phyloP scores from a whole-genome alignment of 2,888 invertebrate species.

The Drosophila anomalata region DNA sequence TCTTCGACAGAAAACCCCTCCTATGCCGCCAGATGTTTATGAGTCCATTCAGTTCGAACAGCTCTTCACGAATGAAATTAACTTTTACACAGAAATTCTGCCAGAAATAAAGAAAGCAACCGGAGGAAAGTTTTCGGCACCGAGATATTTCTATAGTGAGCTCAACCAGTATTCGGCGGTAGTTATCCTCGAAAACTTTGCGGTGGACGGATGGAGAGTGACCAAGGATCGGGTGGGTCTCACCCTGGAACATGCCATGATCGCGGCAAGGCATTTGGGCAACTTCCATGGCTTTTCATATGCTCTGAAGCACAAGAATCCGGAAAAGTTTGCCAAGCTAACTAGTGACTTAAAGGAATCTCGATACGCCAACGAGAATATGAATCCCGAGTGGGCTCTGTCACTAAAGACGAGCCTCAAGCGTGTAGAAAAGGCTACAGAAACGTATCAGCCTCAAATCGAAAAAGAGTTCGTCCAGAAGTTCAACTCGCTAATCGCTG shows the following conservation, averaged over 20 bases:
- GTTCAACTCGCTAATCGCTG: conserved; percentile 47
- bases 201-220: conserved; percentile 72
- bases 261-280: conserved; percentile 79
- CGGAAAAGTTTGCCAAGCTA: conserved; percentile 62
- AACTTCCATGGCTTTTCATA: conserved; percentile 81
- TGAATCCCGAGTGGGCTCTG: conserved; percentile 36
- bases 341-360: conserved; percentile 68
- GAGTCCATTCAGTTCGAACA: conserved; percentile 68
- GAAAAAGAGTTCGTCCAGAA: conserved; percentile 68
- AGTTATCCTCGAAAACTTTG: conserved; percentile 80
- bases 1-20: conserved; percentile 78
- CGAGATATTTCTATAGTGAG: conserved; percentile 79
- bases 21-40: conserved; percentile 65
- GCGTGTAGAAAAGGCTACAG: conserved; percentile 55
- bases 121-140: conserved; percentile 57
- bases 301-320: conserved; percentile 73
- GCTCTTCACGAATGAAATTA: conserved; percentile 81
- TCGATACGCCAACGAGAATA: conserved; percentile 60
- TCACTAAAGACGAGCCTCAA: conserved; percentile 30
- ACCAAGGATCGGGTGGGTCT: conserved; percentile 71
- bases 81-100: conserved; percentile 75
- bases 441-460: conserved; percentile 65
- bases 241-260: conserved; percentile 79
- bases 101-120: conserved; percentile 67
- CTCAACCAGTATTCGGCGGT: conserved; percentile 63